phyloP scores from a whole-genome alignment of 2,113 vertebrate species.

The Sylvietta virens region DNA sequence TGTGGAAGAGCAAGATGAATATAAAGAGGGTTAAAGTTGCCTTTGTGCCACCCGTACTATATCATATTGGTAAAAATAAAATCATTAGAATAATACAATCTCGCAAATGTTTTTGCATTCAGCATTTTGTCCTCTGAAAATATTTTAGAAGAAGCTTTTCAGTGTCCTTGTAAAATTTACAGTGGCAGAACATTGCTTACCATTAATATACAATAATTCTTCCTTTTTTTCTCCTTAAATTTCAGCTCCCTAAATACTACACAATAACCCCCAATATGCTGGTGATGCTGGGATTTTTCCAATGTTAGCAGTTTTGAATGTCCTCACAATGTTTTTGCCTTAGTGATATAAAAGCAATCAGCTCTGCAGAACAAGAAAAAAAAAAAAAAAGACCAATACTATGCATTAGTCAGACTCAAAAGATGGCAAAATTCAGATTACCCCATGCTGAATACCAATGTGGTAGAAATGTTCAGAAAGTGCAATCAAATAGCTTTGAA shows the following conservation, averaged over 20 bases:
- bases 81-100: neutral
- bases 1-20: neutral
- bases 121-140: neutral
- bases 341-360: slow-evolving; percentile 49
- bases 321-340: slow-evolving; percentile 20
- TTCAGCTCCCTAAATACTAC: neutral
- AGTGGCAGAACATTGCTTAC: neutral
- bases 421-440: slow-evolving; percentile 25
- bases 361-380: neutral
- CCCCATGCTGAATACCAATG: slow-evolving; percentile 56
- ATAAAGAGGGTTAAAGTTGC: neutral
- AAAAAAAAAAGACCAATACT: neutral
- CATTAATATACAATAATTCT: neutral
- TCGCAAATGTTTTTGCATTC: neutral
- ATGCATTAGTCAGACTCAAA: slow-evolving; percentile 19
- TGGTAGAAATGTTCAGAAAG: slow-evolving; percentile 41
- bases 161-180: neutral
- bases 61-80: neutral
- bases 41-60: neutral
- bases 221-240: neutral
- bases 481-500: slow-evolving; percentile 58
- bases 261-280: slow-evolving; percentile 10
- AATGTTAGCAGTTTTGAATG: slow-evolving; percentile 21
- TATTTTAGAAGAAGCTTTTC: neutral
- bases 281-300: neutral